These are phyloP conservation scores for Sebastes nivosus DNA, from an alignment of 2,797 vertebrate species.

Conservation along the genomic window DNA sequence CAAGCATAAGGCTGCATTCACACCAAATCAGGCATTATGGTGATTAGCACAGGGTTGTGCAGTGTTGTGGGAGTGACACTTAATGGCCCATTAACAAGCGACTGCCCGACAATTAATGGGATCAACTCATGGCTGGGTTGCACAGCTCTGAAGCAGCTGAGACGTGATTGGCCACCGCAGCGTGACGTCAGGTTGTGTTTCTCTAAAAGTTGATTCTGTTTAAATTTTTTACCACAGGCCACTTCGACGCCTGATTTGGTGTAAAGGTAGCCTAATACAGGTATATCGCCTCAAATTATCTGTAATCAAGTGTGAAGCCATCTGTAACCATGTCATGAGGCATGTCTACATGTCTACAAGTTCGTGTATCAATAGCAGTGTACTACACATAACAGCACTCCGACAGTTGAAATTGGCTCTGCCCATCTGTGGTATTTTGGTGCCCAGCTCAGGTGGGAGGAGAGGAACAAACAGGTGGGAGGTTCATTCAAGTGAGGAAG, in stretches of 20 bases:
- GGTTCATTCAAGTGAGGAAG: neutral
- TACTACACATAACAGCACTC: neutral
- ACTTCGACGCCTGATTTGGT: neutral
- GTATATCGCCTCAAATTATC: neutral
- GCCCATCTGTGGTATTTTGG: neutral
- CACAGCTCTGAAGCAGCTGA: neutral
- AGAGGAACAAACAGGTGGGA: neutral
- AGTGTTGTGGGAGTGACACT: too few relatives aligned
- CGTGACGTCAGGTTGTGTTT: neutral
- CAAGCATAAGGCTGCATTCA: too few relatives aligned
- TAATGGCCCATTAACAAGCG: too few relatives aligned
- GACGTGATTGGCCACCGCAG: neutral
- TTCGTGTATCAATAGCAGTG: neutral
- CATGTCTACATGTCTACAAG: neutral
- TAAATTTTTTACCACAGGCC: neutral
- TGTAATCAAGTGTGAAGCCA: neutral
- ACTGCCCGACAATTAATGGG: neutral
- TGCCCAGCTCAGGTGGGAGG: neutral
- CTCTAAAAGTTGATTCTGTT: neutral
- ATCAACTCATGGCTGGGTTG: neutral
- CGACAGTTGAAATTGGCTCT: neutral
- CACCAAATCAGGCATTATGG: too few relatives aligned
- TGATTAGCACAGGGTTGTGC: too few relatives aligned
- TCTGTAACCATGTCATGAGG: neutral
- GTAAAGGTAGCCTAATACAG: neutral